A percentile compares a stretch with the other conserved stretches of the same genome.
Evolutionary conservation across 2,888 invertebrate genomes (phyloP).

Genomic region (Scaptomyza polygonia): DNA sequence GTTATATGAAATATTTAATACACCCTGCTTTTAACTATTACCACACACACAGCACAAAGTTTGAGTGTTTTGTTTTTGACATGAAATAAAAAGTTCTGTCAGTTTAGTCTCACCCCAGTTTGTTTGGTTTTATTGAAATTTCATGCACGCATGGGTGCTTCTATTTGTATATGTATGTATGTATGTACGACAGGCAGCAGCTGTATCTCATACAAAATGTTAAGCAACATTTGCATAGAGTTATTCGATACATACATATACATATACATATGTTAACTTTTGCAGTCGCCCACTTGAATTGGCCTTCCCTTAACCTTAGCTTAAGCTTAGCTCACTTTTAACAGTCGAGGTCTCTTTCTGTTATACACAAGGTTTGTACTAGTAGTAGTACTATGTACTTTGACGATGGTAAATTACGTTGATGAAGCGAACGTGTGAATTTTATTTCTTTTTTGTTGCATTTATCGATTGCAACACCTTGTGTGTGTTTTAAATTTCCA

Average conservation of each 20-base stretch:
- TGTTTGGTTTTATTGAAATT: conserved; percentile 26
- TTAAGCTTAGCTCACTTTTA: conserved; percentile 40
- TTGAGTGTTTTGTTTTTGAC: conserved; percentile 16
- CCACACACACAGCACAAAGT: not conserved
- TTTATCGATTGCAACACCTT: conserved; percentile 25
- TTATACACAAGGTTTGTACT: conserved; percentile 40
- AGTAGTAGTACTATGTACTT: not conserved
- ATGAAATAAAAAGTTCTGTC: conserved; percentile 23
- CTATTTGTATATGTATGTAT: conserved; percentile 4
- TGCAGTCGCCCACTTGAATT: conserved; percentile 54
- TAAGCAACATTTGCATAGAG: conserved; percentile 60
- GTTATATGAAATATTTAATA: too few species aligned
- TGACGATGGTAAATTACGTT: conserved; percentile 18
- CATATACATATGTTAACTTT: conserved; percentile 19
- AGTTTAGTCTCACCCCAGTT: conserved; percentile 28
- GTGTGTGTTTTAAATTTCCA: conserved; percentile 9
- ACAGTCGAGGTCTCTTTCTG: conserved; percentile 41
- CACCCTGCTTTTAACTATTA: not conserved
- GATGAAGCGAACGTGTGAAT: conserved; percentile 7
- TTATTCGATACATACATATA: not conserved
- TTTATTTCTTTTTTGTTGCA: conserved; percentile 2
- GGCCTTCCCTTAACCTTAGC: conserved; percentile 63
- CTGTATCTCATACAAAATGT: conserved; percentile 41
- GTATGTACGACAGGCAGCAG: conserved; percentile 36
- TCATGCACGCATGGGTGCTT: conserved; percentile 35